Base-by-base conservation (phyloP, 2,888 invertebrate genomes). In the Agonum fuliginosum region DNA sequence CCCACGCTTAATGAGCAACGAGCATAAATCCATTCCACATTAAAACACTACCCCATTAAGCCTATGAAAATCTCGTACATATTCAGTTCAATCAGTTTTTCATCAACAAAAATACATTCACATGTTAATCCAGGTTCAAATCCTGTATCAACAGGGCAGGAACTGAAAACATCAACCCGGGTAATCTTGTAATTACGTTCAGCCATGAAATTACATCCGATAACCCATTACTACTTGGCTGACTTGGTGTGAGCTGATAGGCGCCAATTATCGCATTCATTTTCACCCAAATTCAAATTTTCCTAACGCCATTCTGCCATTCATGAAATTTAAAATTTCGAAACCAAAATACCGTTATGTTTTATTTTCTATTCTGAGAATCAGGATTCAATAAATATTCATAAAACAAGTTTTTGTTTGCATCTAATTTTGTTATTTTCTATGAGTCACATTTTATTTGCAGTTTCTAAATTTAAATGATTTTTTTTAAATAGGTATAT, bases 191-290 rank as follows among this genome's bases (percentile, higher is more conserved):
- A 54, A 54, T 54, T 54, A 24, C 54, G 54, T 54, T 54, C 54
- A 62, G 58, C 58, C 58, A 62, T 62, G 58, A 62, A 62, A 62
- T 62, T 62, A 62, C 30, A 30, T 30, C 58, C 58, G 58, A 62
- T 62, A 62, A 30, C 30, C 19, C 58, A 62, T 62, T 62, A 30
- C 24, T 20, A 2, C 54, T 22, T 10, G 22, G 54, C 24, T 54
- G 54, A 54, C 54, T 54, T 12, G 54, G 10, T 24, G 54, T n/a
- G 22, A 22, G 54, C 20, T 27, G 54, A 54, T 54, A 54, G n/a
- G 22, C n/a, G 24, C 54, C 54, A 54, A 54, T 54, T 54, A 54
- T 54, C 54, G 12, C 54, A 22, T 22, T 22, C 22, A 12, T 54
- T 54, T 54, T 54, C 6, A 4, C 54, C 22, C 10, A 20, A 48